These are phyloP conservation scores for Leuciscus waleckii DNA, from an alignment of 2,797 vertebrate species.

Conservation along the genomic window DNA sequence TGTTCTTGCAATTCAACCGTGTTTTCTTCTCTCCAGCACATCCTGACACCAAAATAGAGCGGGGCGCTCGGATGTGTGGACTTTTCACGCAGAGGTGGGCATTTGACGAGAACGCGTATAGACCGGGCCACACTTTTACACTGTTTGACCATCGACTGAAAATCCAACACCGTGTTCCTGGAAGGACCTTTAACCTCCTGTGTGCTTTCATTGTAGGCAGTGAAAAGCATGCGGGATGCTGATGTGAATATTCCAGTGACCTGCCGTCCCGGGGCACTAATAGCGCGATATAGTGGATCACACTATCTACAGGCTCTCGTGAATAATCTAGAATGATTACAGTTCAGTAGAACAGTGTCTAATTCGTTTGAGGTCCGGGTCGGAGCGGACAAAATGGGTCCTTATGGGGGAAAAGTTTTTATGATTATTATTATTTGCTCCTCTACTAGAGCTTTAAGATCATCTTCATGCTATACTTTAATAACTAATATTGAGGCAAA, in stretches of 20 bases:
- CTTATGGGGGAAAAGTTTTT: background rate
- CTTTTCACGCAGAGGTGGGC: constrained; percentile 12
- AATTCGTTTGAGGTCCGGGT: background rate
- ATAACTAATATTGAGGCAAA: background rate
- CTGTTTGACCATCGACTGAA: constrained; percentile 8
- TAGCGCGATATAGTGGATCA: background rate
- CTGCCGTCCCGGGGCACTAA: constrained; percentile 23
- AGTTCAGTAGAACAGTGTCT: constrained; percentile 18
- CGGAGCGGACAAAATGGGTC: background rate
- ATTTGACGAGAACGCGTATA: constrained; percentile 1
- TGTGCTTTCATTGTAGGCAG: background rate
- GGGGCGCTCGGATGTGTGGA: constrained; percentile 6
- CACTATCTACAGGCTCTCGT: background rate
- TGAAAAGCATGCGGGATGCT: constrained; percentile 15
- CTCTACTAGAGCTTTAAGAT: background rate
- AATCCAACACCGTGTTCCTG: constrained; percentile 1
- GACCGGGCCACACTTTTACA: constrained; percentile 15
- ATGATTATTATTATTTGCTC: background rate
- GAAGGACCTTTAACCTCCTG: constrained; percentile 9
- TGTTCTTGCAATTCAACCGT: constrained; percentile 27
- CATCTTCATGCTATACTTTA: background rate
- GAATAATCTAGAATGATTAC: background rate
- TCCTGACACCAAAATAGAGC: constrained; percentile 31
- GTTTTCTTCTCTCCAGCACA: constrained; percentile 20
- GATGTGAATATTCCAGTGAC: constrained; percentile 29